Base-by-base conservation (phyloP, 1,140 invertebrate genomes). In the Drosophila yakuba region DNA sequence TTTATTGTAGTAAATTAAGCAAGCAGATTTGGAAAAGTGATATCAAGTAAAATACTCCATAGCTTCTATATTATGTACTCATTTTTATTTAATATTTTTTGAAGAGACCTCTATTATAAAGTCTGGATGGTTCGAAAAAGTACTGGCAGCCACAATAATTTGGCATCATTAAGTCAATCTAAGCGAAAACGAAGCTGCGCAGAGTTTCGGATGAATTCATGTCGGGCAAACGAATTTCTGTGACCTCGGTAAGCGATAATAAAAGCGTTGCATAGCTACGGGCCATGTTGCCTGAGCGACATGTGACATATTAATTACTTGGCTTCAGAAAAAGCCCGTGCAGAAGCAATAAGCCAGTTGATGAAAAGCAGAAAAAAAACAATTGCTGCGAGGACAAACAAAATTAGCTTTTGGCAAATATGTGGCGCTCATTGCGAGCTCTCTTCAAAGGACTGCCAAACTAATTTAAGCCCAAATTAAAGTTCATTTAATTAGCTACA, bases 281-380 rank as follows among this genome's bases (percentile, higher is more conserved):
- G n/a, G 35, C 17, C 35, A 25, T 32, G 38, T 50, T 44, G 45
- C 39, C 68, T 2, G 11, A 25, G 12, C 28, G 32, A 75, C 50
- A 67, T 80, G 58, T 80, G 80, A 84, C 71, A 83, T 64, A 73
- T 84, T 84, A 84, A 84, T 84, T 84, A 80, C 58, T 64, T 73
- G 60, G 10, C 38, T 60, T 51, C 39, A 39, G 28, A 48, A 54
- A 68, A 56, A 68, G 35, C 12, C 15, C 41, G 56, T 39, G 66
- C 74, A 43, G 43, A 61, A 52, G 35, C 39, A 68, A 68, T 79
- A 48, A 43, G 45, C 52, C 56, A 74, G 39, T 25, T 52, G 36
- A 59, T 62, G 20, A 55, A 51, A 43, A 44, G 36, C 54, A 60
- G 57, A 38, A 32, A 59, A 32, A 59, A 12, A 69, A 60, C 54